Percentiles rank a stretch among this genome's conserved stretches.
Conservation (phyloP, 2,797 vertebrate genomes). For the Enteromius paludinosus region DNA sequence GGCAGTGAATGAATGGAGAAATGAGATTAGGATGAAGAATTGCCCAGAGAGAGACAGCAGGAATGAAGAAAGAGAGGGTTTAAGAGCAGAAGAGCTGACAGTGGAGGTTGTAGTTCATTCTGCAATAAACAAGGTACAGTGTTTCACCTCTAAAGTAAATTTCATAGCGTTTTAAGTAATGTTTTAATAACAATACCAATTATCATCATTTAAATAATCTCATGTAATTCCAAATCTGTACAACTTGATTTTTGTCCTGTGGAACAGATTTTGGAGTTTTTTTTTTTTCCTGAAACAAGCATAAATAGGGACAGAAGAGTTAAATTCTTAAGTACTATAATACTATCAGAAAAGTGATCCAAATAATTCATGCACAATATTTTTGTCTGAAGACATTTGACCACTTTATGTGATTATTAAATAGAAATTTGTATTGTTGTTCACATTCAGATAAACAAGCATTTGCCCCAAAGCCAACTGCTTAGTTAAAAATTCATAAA, state of each 20-base stretch:
- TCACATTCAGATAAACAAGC: not conserved
- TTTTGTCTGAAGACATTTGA: not conserved
- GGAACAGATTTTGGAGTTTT: not conserved
- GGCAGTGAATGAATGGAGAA: not conserved
- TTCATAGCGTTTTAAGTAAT: not conserved
- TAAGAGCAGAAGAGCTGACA: constrained; percentile 65
- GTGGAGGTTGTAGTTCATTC: constrained; percentile 58
- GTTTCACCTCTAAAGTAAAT: constrained; percentile 2
- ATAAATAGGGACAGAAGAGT: not conserved
- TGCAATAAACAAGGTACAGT: constrained; percentile 14
- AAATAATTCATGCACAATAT: not conserved
- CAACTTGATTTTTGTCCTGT: not conserved
- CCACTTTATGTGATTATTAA: not conserved
- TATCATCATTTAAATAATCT: not conserved
- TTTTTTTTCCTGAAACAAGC: not conserved
- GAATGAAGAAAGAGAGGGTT: not conserved
- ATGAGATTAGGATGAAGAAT: constrained; percentile 13
- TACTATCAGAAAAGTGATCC: not conserved
- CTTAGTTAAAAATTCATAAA: not conserved
- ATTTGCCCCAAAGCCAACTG: not conserved
- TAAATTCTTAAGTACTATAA: not conserved
- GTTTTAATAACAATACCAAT: not conserved
- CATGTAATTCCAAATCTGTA: too few relatives aligned
- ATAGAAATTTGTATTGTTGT: not conserved
- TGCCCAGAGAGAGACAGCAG: not conserved